Conservation (phyloP, 2,797 vertebrate species). For the Bothrops alternatus region DNA sequence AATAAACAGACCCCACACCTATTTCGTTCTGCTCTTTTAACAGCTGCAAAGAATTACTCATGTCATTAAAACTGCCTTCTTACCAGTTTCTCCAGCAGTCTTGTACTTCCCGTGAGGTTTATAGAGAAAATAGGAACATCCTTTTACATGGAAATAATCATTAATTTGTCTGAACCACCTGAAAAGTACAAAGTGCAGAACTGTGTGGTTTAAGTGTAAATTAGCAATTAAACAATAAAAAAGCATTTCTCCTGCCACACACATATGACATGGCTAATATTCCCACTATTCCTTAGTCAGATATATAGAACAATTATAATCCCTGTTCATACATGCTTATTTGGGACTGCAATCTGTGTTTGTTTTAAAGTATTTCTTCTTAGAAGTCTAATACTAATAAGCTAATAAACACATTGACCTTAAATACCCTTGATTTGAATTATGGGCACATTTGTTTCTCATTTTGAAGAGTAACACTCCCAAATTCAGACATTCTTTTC, state of each 20-base stretch:
- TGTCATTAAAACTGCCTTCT: constrained; percentile 48
- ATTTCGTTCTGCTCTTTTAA: not conserved
- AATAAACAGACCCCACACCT: not conserved
- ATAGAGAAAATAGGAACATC: constrained; percentile 96
- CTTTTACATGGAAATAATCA: constrained; percentile 91
- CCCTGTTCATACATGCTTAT: not conserved
- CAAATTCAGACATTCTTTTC: not conserved
- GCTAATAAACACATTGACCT: not conserved
- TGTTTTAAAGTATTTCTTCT: not conserved
- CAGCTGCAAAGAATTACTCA: not conserved
- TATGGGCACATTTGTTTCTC: not conserved
- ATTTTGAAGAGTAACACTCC: not conserved
- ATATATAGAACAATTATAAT: not conserved
- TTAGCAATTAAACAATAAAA: not conserved
- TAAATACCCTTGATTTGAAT: too few relatives aligned
- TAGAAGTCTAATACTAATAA: not conserved
- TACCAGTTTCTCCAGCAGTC: constrained; percentile 97
- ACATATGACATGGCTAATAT: not conserved
- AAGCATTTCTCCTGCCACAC: not conserved
- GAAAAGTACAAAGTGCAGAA: constrained; percentile 59
- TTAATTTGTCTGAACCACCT: constrained; percentile 99
- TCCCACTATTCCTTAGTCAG: not conserved
- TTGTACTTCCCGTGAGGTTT: constrained; percentile 98
- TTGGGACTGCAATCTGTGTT: not conserved
- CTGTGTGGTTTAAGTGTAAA: constrained; percentile 30